Conservation (phyloP, 2,797 vertebrate genomes). For the Lepilemur septentrionalis region DNA sequence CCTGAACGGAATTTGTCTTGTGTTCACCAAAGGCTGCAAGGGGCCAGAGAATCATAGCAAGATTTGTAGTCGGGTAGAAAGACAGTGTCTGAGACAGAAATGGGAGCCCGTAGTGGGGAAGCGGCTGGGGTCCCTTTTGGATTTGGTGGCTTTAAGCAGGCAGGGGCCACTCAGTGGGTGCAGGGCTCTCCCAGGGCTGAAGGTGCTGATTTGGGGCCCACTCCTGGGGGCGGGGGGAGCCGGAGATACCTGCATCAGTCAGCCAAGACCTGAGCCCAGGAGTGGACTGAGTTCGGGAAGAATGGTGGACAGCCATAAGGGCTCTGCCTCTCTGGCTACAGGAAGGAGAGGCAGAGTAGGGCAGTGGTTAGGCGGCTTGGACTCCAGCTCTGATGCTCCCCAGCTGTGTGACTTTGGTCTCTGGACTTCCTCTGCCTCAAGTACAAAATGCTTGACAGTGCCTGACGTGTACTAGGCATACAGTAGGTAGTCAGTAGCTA, state of each 20-base stretch:
- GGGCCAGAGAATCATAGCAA: background rate
- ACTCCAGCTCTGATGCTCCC: background rate
- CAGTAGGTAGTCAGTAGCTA: accelerated
- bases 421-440: background rate
- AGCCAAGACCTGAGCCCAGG: background rate
- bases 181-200: background rate
- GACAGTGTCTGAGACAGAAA: background rate
- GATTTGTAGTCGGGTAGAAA: background rate
- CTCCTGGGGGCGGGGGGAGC: background rate
- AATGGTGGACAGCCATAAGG: no score
- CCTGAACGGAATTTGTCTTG: background rate
- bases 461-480: accelerated
- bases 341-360: background rate
- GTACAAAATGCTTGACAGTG: background rate
- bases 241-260: accelerated
- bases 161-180: accelerated
- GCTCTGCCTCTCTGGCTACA: background rate
- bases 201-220: background rate
- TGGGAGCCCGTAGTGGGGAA: accelerated
- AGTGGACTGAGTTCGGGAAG: background rate
- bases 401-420: background rate
- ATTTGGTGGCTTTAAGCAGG: background rate
- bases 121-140: background rate
- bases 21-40: background rate
- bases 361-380: background rate